Base-by-base conservation (phyloP, 2,888 invertebrate genomes). In the Coelinius sp. region DNA sequence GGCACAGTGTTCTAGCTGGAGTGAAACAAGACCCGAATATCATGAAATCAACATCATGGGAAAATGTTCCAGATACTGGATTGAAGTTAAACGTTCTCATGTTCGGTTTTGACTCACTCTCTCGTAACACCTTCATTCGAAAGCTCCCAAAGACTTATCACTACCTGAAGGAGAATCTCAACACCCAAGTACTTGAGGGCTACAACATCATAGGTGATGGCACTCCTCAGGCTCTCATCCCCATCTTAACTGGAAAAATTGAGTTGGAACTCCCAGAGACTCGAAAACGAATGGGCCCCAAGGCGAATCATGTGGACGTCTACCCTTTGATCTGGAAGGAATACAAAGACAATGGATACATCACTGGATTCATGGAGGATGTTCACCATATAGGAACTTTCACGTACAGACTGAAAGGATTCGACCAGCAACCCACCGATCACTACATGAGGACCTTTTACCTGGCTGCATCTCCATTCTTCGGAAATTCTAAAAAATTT, bases 181-280 rank as follows among this genome's bases (percentile, higher is more conserved):
- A 90, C 6, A 91, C 92, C 1, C 88, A 91, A 25, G 89, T 95
- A 8, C 86, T 97, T 10, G 90, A 94, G 79, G 94, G 95, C 82
- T 95, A 90, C 83, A 96, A 96, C 82, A 95, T 96, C 78, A 92
- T 96, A 0, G 96, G 96, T 0, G 96, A 96, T 84, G 96, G 95
- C 0, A 96, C 95, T 0, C 95, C 96, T 0, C 95, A 94, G 67
- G 96, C 97, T 0, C 85, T 97, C 35, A 95, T 96, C 77, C 97
- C 97, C 0, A 93, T 97, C 73, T 88, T 97, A 0, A 96, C 97
- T 0, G 97, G 97, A 2, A 92, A 91, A 83, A 93, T 92, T 0
- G 97, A 97, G 85, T 86, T 94, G n/a, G 97, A 97, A 84, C 85
- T 97, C 56, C 97, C 97, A 0, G 97, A 97, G 82, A 94, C 95